These are phyloP conservation scores for Steatocranus sp. DNA, from an alignment of 2,797 vertebrate genomes.

Conservation along the genomic window DNA sequence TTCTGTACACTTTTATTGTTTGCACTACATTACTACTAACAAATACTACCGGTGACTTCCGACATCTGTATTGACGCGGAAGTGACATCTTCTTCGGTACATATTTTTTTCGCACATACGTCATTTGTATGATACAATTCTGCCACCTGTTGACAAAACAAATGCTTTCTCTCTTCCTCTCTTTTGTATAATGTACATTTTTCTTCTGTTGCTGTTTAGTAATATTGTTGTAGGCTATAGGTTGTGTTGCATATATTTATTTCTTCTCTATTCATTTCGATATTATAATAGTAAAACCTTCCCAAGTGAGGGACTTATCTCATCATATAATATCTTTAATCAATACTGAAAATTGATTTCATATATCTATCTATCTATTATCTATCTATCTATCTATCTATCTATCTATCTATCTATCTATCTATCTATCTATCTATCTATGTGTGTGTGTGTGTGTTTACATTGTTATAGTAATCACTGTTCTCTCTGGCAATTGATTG, in stretches of 20 bases:
- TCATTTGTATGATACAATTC: background rate
- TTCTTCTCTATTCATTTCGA: background rate
- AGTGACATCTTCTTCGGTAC: slow-evolving; percentile 1
- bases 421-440: no score
- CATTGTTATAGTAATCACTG: background rate
- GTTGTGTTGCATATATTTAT: background rate
- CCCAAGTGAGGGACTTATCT: background rate
- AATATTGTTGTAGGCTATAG: background rate
- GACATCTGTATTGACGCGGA: slow-evolving; percentile 1
- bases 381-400: no score
- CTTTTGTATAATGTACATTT: background rate
- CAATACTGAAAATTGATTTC: background rate
- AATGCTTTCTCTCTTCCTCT: background rate
- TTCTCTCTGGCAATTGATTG: background rate
- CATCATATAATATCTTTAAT: background rate
- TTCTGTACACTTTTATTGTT: background rate
- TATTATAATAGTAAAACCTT: background rate
- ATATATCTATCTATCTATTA: no score
- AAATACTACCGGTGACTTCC: background rate
- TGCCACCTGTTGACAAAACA: background rate
- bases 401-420: no score
- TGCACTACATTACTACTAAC: background rate
- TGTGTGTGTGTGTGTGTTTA: no score
- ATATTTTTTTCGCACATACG: background rate
- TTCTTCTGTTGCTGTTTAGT: background rate